Conservation (phyloP, 2,888 invertebrate species). For the Meteorus cinctellus region DNA sequence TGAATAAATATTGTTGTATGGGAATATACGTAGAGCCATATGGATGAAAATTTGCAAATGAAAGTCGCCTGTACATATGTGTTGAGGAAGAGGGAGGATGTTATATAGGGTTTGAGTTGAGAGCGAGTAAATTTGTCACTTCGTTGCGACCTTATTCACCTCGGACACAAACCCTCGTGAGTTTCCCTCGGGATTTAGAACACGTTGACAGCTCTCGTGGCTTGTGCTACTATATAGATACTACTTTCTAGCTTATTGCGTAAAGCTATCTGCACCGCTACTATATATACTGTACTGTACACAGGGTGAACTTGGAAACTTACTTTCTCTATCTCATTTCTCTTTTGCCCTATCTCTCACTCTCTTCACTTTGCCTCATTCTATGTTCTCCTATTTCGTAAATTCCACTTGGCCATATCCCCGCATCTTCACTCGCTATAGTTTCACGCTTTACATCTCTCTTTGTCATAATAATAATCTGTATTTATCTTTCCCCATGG, state of each 20-base stretch:
- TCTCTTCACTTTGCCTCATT: not conserved
- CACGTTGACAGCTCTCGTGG: constrained; percentile 33
- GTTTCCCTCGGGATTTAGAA: constrained; percentile 40
- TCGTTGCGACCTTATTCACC: constrained; percentile 18
- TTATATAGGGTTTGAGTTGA: constrained; percentile 20
- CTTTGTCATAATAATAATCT: constrained; percentile 37
- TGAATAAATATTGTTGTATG: not conserved
- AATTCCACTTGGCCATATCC: constrained; percentile 1
- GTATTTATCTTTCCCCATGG: constrained; percentile 38
- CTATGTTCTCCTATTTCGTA: not conserved
- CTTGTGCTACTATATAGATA: constrained; percentile 18
- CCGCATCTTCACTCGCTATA: constrained; percentile 1
- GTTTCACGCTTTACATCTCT: not conserved
- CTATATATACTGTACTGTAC: not conserved
- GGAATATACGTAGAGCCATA: constrained; percentile 5
- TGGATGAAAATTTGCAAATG: too few relatives aligned
- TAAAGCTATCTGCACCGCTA: constrained; percentile 14
- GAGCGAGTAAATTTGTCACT: constrained; percentile 39
- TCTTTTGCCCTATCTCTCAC: constrained; percentile 1
- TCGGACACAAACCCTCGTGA: constrained; percentile 18
- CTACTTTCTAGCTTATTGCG: constrained; percentile 19
- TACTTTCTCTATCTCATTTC: constrained; percentile 22
- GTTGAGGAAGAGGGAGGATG: not conserved
- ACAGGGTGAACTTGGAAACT: constrained; percentile 17
- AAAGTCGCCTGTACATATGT: too few relatives aligned